These are phyloP conservation scores for Cherax quadricarinatus DNA, from an alignment of 1,140 invertebrate genomes.

Conservation along the genomic window DNA sequence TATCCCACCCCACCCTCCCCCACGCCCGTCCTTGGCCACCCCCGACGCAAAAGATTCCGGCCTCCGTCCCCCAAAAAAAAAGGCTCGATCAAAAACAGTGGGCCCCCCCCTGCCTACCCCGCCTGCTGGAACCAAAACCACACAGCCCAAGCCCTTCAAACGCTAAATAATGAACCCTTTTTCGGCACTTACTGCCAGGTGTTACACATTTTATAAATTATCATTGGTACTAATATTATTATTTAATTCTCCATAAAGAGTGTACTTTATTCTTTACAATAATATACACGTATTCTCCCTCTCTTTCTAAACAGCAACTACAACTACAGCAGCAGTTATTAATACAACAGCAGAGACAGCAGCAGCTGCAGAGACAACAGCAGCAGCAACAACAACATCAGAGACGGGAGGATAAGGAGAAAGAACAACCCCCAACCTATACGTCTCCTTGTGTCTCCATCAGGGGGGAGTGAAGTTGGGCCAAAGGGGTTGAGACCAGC, in stretches of 20 bases:
- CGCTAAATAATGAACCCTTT: constrained; percentile 46
- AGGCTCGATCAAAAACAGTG: background rate
- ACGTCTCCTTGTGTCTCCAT: constrained; percentile 9
- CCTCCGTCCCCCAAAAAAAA: background rate
- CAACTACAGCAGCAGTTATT: constrained; percentile 64
- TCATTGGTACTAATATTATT: background rate
- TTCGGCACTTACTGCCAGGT: background rate
- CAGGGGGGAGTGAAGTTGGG: constrained; percentile 51
- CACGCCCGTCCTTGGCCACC: constrained; percentile 23
- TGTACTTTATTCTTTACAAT: background rate
- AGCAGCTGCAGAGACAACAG: constrained; percentile 45
- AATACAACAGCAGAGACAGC: constrained; percentile 23
- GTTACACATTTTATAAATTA: background rate
- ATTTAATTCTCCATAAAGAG: background rate
- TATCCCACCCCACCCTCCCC: constrained; percentile 49
- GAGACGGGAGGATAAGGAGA: background rate
- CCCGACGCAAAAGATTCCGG: background rate
- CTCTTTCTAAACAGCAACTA: constrained; percentile 55
- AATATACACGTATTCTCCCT: background rate
- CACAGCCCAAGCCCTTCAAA: constrained; percentile 70
- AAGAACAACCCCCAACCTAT: background rate
- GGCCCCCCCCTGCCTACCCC: constrained; percentile 63
- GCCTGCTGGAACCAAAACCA: constrained; percentile 70
- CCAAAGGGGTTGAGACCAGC: background rate
- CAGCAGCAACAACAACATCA: constrained; percentile 32